Evolutionary conservation across 2,888 invertebrate species (phyloP).

Genomic region (Conops quadrifasciatus): DNA sequence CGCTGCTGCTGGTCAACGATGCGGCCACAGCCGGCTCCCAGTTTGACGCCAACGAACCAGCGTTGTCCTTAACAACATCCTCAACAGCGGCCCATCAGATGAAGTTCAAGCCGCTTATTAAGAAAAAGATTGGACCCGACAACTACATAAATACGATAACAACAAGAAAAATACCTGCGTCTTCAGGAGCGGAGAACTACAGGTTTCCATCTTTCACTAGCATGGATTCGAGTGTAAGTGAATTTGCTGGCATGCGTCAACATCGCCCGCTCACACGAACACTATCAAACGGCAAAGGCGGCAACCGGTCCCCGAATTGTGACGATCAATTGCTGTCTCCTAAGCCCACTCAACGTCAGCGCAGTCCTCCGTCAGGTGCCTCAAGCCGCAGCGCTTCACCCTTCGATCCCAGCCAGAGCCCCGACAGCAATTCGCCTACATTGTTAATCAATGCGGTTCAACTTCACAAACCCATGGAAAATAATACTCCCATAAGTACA

Average conservation of each 20-base stretch:
- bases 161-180: slow-evolving; percentile 64
- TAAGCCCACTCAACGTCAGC: slow-evolving; percentile 46
- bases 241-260: slow-evolving; percentile 61
- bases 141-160: slow-evolving; percentile 75
- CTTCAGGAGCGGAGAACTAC: slow-evolving; percentile 58
- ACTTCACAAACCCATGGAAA: slow-evolving; percentile 27
- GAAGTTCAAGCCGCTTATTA: slow-evolving; percentile 70
- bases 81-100: slow-evolving; percentile 45
- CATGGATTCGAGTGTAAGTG: slow-evolving; percentile 47
- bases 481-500: slow-evolving; percentile 36
- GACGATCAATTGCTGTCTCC: slow-evolving; percentile 50
- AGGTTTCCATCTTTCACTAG: slow-evolving; percentile 62
- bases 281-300: slow-evolving; percentile 69
- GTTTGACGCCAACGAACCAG: slow-evolving; percentile 43
- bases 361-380: slow-evolving; percentile 64
- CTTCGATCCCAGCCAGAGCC: slow-evolving; percentile 57
- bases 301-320: slow-evolving; percentile 48
- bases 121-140: slow-evolving; percentile 76
- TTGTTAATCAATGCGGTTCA: background rate
- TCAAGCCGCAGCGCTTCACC: slow-evolving; percentile 65
- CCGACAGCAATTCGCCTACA: slow-evolving; percentile 43
- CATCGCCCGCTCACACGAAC: slow-evolving; percentile 78
- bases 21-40: slow-evolving; percentile 46
- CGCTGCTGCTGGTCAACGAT: slow-evolving; percentile 49
- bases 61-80: slow-evolving; percentile 38